Evolutionary conservation across 2,113 vertebrate genomes (phyloP).

Genomic region (Ranitomeya variabilis): DNA sequence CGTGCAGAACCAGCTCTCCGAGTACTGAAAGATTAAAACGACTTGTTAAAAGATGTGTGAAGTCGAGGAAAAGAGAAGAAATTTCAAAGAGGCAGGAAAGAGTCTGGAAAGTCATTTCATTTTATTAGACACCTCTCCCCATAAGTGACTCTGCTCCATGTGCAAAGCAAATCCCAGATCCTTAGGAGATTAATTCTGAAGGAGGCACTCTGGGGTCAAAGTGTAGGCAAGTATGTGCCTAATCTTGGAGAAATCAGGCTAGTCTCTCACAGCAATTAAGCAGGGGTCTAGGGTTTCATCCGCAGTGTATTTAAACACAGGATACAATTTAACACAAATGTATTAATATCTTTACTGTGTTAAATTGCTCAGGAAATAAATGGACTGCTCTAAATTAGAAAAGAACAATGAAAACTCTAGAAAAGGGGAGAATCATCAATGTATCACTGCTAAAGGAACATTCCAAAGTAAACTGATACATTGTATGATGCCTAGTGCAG

Average conservation of each 20-base stretch:
- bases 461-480: not conserved
- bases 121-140: slow-evolving; percentile 80
- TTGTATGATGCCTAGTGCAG: not conserved
- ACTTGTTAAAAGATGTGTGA: slow-evolving; percentile 75
- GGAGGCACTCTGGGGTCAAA: slow-evolving; percentile 82
- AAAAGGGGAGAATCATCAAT: not conserved
- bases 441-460: not conserved
- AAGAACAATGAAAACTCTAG: not conserved
- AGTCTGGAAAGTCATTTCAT: slow-evolving; percentile 72
- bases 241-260: slow-evolving; percentile 83
- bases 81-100: slow-evolving; percentile 70
- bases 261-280: slow-evolving; percentile 88
- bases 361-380: slow-evolving; percentile 84
- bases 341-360: slow-evolving; percentile 84
- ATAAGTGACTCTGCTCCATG: slow-evolving; percentile 72
- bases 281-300: slow-evolving; percentile 84
- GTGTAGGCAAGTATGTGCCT: slow-evolving; percentile 83
- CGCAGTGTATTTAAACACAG: slow-evolving; percentile 85
- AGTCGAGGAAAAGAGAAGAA: slow-evolving; percentile 71
- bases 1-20: not conserved
- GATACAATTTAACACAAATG: slow-evolving; percentile 84
- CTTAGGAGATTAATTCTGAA: slow-evolving; percentile 86
- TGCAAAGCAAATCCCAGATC: slow-evolving; percentile 80
- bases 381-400: slow-evolving; percentile 66
- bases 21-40: slow-evolving; percentile 69